Percentiles rank a stretch among this genome's conserved stretches.
phyloP scores from a whole-genome alignment of 2,888 invertebrate species.

The Horisme vitalbata region DNA sequence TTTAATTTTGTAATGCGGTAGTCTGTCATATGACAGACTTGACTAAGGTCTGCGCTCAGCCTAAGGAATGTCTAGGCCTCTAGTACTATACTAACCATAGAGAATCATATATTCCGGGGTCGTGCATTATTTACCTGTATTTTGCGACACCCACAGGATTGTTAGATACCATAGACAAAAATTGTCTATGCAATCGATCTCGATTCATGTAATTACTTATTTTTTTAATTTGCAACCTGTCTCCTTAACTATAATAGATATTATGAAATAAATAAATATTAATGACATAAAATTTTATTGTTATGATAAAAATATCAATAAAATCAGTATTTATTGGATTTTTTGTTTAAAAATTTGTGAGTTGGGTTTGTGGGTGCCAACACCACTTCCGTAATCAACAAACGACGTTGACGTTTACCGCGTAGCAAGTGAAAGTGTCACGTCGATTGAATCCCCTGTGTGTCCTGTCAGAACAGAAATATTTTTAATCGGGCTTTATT shows the following conservation, averaged over 20 bases:
- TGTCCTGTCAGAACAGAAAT: slow-evolving; percentile 57
- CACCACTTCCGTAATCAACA: slow-evolving; percentile 70
- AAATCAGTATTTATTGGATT: background rate
- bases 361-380: slow-evolving; percentile 61
- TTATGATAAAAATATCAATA: background rate
- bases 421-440: slow-evolving; percentile 82
- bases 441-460: slow-evolving; percentile 61
- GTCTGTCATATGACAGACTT: too few relatives aligned
- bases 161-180: too few relatives aligned
- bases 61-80: too few relatives aligned
- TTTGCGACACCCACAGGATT: too few relatives aligned
- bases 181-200: slow-evolving; percentile 10
- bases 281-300: background rate
- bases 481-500: slow-evolving; percentile 53
- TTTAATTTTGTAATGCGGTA: too few relatives aligned
- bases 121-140: too few relatives aligned
- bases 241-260: background rate
- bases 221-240: background rate
- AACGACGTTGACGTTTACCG: slow-evolving; percentile 75
- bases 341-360: background rate
- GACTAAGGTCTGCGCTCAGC: too few relatives aligned
- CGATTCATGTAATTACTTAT: background rate
- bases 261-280: background rate
- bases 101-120: too few relatives aligned
- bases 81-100: too few relatives aligned